Base-by-base conservation (phyloP, 2,113 vertebrate genomes). In the Saguinus imperator region DNA sequence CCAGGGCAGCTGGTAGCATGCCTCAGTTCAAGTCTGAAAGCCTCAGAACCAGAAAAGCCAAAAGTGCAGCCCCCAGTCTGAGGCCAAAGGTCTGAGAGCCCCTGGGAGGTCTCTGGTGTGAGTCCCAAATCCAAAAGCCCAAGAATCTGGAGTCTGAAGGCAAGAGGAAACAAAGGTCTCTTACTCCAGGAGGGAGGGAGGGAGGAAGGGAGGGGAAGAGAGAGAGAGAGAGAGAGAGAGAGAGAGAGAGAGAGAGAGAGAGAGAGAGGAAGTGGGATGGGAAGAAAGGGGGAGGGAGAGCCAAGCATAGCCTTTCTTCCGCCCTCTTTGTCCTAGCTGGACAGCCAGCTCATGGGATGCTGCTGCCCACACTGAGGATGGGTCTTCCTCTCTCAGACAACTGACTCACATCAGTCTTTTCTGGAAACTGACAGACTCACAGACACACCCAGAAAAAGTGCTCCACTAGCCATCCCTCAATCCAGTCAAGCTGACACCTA, bases 181-280 rank as follows among this genome's bases (percentile, higher is more conserved):
- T 25, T 45, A 43, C 20, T 76, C 43, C 43, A 76, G 25, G 17
- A 45, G 43, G 25, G 43, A 29, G 72, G 12, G 20, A 40, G n/a
- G 8, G 0, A 58, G n/a, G 2, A 0, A 58, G 20, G 23, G 18
- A 27, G 25, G 16, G 29, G 8, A n/a, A n/a, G n/a, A n/a, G n/a
- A n/a, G n/a, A n/a, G n/a, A n/a, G n/a, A n/a, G n/a, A n/a, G 27
- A 16, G 29, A 66, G 29, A 13, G 29, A 32, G 6, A 66, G 13
- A 66, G 64, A 58, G 4, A 25, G 57, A 58, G 70, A n/a, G n/a
- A 68, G 14, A 17, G 29, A 17, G 14, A 68, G 66, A 16, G 32
- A 68, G 6, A 6, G 32, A 68, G 32, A 35, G 29, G 7, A 32
- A 68, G 32, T 17, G 66, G 61, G 61, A 64, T 64, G 61, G 27